Conservation (phyloP, 2,113 vertebrate genomes). For the Pteruthius melanotis region DNA sequence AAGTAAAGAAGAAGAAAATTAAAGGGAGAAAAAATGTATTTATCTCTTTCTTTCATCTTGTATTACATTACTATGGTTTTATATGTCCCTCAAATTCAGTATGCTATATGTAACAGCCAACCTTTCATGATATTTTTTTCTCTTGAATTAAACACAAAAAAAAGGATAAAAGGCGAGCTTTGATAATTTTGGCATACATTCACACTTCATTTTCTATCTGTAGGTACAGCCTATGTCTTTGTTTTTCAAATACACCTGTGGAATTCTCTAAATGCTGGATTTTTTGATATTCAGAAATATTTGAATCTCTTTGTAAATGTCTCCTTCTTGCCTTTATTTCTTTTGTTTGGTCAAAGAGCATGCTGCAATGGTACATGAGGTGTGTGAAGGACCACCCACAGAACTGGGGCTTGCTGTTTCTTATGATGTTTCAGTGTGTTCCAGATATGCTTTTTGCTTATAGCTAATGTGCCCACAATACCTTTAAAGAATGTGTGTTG, state of each 20-base stretch:
- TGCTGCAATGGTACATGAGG: too few species aligned
- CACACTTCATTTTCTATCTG: background rate
- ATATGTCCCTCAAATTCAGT: background rate
- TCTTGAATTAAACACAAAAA: background rate
- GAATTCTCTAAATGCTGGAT: rapidly evolving
- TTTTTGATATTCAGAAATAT: background rate
- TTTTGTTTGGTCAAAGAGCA: background rate
- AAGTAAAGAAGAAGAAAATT: background rate
- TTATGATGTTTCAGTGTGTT: background rate
- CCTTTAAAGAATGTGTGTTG: background rate
- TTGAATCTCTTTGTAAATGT: background rate
- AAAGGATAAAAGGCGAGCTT: background rate
- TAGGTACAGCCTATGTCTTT: background rate
- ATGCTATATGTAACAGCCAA: background rate
- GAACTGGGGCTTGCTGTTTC: background rate
- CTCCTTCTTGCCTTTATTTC: background rate
- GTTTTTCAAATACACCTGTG: background rate
- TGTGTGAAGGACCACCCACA: background rate
- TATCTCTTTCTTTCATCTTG: background rate
- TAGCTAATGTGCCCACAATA: background rate
- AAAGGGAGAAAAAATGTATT: background rate
- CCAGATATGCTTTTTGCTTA: background rate
- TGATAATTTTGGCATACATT: background rate
- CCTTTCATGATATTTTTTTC: background rate
- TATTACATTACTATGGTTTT: background rate